Base-by-base conservation (phyloP, 2,113 vertebrate genomes). In the Cygnus atratus region DNA sequence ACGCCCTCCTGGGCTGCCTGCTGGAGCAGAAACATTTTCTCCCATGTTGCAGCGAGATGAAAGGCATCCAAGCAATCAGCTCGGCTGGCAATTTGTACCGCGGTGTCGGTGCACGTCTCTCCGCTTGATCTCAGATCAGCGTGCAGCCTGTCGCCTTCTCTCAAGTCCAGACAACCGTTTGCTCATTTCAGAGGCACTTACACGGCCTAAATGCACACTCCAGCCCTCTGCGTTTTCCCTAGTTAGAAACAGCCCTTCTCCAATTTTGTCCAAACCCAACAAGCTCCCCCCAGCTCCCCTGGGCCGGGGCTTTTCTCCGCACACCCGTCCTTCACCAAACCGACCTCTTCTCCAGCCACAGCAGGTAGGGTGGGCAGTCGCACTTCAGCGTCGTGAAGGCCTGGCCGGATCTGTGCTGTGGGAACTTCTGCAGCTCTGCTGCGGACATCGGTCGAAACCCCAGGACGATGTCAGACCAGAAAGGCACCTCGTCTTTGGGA, bases 291-390 rank as follows among this genome's bases (percentile, higher is more conserved):
- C 6, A 5, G 37, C 37, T 48, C 50, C 65, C 19, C 57, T 67
- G 67, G 48, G 48, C 17, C 15, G 29, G 43, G 5, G 11, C 77
- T 74, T 84, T 16, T 31, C 29, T 43, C 72, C 31, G 14, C 6
- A 2, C 12, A 19, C 20, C 10, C 59, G 68, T 10, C 33, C 61
- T 52, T 20, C 61, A 54, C 63, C 78, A 87, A 50, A 97, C 97
- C 39, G 82, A 99, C 99, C 98, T 99, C 95, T 98, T 98, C 94
- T 99, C 96, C 75, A 99, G 91, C 99, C 99, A 99, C 0, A 98
- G 98, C 72, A 99, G 97, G 97, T 99, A 99, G n/a, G 63, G 72
- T 33, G 96, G 90, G 44, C 98, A 98, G 94, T 99, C 99, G 48
- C 99, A 99, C 78, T 99, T 99, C 67, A 99, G 57, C 7, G 99